phyloP scores from a whole-genome alignment of 2,797 vertebrate genomes.

The Gymnoscopelus microlampas region DNA sequence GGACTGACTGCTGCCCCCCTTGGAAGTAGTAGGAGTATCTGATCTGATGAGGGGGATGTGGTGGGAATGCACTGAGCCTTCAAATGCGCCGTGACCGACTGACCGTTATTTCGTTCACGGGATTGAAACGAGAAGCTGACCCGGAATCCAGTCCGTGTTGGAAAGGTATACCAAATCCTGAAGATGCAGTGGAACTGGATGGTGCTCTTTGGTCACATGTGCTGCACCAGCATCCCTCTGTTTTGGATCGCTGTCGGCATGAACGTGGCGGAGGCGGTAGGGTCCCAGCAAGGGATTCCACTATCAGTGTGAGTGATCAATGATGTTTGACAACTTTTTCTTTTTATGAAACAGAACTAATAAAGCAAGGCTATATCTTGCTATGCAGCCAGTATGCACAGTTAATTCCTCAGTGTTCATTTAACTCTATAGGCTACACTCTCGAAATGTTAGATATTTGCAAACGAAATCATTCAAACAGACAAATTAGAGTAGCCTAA shows the following conservation, averaged over 20 bases:
- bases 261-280: slow-evolving; percentile 82
- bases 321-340: slow-evolving; percentile 47
- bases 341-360: background rate
- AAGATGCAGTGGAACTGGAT: slow-evolving; percentile 83
- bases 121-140: slow-evolving; percentile 38
- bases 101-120: background rate
- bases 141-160: slow-evolving; percentile 33
- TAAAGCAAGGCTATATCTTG: no score
- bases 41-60: background rate
- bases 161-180: slow-evolving; percentile 27
- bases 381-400: no score
- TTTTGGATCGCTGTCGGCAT: slow-evolving; percentile 84
- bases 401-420: no score
- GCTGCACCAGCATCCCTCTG: slow-evolving; percentile 73
- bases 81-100: background rate
- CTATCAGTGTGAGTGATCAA: slow-evolving; percentile 93
- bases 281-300: slow-evolving; percentile 94
- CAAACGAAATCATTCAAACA: no score
- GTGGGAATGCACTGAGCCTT: slow-evolving; percentile 1
- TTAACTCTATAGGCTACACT: no score
- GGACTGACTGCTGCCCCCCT: slow-evolving; percentile 64
- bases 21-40: no score
- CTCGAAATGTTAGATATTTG: no score
- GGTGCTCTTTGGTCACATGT: slow-evolving; percentile 70
- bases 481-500: no score